Percentiles rank a stretch among this genome's conserved stretches.
phyloP scores from a whole-genome alignment of 2,888 invertebrate genomes.

The Coronaproctus castanopsis region DNA sequence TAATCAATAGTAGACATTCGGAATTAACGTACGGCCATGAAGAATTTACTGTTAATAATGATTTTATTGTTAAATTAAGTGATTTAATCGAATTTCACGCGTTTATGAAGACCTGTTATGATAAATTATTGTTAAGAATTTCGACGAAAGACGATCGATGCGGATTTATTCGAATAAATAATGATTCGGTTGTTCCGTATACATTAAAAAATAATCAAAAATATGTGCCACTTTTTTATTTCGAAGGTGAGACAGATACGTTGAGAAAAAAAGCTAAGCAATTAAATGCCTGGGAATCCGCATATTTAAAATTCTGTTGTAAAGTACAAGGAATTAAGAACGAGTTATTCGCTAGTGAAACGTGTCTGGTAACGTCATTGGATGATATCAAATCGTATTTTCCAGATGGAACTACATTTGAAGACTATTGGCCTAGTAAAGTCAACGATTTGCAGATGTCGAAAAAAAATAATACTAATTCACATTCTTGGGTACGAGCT shows the following conservation, averaged over 20 bases:
- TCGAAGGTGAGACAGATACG: constrained; percentile 80
- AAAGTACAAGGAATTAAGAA: constrained; percentile 83
- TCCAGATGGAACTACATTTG: constrained; percentile 70
- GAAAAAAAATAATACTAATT: constrained; percentile 19
- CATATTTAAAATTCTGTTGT: constrained; percentile 82
- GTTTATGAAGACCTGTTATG: constrained; percentile 73
- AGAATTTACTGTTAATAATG: constrained; percentile 65
- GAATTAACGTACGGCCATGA: constrained; percentile 76
- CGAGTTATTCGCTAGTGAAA: constrained; percentile 74
- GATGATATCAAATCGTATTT: constrained; percentile 79
- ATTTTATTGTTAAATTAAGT: constrained; percentile 66
- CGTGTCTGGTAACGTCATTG: constrained; percentile 73
- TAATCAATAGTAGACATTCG: constrained; percentile 82
- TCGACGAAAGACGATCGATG: constrained; percentile 37
- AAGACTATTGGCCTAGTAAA: constrained; percentile 84
- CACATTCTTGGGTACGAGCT: constrained; percentile 19
- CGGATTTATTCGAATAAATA: constrained; percentile 78
- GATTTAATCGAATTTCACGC: constrained; percentile 81
- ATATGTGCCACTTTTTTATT: constrained; percentile 78
- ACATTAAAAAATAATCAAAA: constrained; percentile 63
- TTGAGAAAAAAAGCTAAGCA: constrained; percentile 68
- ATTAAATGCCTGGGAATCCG: constrained; percentile 76
- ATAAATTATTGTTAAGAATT: constrained; percentile 47
- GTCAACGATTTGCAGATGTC: constrained; percentile 40
- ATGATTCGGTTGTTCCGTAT: constrained; percentile 82